Percentiles rank a stretch among this genome's conserved stretches.
Evolutionary conservation across 2,888 invertebrate species (phyloP).

Genomic region (Mesoligia furuncula): DNA sequence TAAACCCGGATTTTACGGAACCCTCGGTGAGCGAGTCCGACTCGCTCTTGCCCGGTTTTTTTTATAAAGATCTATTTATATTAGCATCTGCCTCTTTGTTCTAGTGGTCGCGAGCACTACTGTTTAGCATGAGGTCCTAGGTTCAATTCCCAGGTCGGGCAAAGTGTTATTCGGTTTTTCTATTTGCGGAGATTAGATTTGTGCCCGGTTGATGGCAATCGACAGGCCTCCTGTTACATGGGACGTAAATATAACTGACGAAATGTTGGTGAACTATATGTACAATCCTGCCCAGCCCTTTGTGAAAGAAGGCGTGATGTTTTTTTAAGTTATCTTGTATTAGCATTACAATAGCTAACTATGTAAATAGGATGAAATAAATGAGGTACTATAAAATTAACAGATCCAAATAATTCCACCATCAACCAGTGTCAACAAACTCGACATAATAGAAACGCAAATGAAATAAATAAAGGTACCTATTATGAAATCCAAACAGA

Average conservation of each 20-base stretch:
- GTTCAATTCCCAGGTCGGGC: background rate
- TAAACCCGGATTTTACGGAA: too few species aligned
- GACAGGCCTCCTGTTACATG: too few species aligned
- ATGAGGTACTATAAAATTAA: slow-evolving; percentile 14
- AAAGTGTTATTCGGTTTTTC: background rate
- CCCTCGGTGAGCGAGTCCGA: too few species aligned
- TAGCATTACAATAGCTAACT: background rate
- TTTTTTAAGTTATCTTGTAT: background rate
- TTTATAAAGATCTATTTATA: background rate
- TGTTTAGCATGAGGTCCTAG: background rate
- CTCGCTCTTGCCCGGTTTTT: too few species aligned
- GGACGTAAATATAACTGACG: background rate
- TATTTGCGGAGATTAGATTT: background rate
- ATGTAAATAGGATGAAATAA: background rate
- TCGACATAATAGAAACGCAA: slow-evolving; percentile 37
- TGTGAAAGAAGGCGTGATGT: too few species aligned
- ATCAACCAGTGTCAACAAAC: slow-evolving; percentile 22
- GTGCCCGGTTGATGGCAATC: background rate
- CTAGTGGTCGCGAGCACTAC: background rate
- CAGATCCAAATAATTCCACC: slow-evolving; percentile 9
- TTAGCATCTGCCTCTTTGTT: background rate
- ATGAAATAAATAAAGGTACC: slow-evolving; percentile 46
- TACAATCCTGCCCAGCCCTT: too few species aligned
- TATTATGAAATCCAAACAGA: slow-evolving; percentile 54
- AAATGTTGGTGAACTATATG: background rate